phyloP scores from a whole-genome alignment of 2,888 invertebrate species.

The Lamellibrachia satsuma region DNA sequence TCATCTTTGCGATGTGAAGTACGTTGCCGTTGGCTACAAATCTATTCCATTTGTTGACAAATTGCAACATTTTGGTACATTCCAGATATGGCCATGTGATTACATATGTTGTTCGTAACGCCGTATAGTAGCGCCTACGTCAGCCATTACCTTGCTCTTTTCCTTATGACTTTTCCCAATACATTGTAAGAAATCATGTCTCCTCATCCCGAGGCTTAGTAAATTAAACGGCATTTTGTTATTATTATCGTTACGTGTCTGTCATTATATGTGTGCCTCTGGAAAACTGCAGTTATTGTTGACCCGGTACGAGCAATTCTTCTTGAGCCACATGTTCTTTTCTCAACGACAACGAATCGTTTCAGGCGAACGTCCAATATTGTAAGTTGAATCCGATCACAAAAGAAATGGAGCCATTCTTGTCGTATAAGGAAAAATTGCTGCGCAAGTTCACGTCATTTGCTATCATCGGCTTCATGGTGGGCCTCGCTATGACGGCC shows the following conservation, averaged over 20 bases:
- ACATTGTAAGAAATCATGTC: background rate
- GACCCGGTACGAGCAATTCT: background rate
- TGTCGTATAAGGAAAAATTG: slow-evolving; percentile 75
- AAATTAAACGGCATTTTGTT: background rate
- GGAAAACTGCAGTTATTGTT: background rate
- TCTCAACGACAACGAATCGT: background rate
- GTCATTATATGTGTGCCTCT: background rate
- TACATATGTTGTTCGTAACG: background rate
- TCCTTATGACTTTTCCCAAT: background rate
- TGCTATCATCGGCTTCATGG: slow-evolving; percentile 89
- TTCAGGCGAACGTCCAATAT: background rate
- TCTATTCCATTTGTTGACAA: background rate
- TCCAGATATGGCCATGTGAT: background rate
- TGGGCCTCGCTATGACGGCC: slow-evolving; percentile 84
- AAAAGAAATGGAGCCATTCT: slow-evolving; percentile 80
- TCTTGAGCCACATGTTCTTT: background rate
- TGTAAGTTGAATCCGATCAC: background rate
- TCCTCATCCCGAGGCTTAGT: background rate
- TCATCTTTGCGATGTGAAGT: no score
- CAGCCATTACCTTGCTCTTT: background rate
- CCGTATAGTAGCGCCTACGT: no score
- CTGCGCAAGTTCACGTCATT: slow-evolving; percentile 52
- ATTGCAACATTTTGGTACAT: background rate
- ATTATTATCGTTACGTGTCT: background rate
- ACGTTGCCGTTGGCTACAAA: background rate